Evolutionary conservation across 1,140 invertebrate genomes (phyloP).

Genomic region (Procambarus virginalis): DNA sequence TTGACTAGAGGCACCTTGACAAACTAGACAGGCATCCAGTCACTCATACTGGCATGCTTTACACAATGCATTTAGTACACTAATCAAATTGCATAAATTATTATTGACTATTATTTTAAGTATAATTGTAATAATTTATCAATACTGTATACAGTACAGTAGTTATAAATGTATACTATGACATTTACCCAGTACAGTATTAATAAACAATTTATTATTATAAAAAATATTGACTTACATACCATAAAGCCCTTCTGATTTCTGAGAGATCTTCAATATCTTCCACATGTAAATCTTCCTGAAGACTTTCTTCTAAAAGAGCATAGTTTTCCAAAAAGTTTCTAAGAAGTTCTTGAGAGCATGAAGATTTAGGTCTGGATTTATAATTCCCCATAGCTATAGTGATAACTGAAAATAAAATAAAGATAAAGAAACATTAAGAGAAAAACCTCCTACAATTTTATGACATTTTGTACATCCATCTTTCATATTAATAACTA

Average conservation of each 20-base stretch:
- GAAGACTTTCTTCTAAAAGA: constrained; percentile 22
- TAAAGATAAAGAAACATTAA: background rate
- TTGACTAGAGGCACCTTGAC: background rate
- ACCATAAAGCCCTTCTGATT: constrained; percentile 14
- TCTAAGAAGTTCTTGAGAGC: constrained; percentile 32
- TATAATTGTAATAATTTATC: no score
- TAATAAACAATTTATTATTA: background rate
- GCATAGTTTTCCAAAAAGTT: constrained; percentile 36
- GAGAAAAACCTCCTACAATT: background rate
- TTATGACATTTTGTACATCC: background rate
- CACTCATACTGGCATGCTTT: background rate
- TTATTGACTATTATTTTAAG: no score
- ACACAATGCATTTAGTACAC: background rate
- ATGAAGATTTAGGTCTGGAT: constrained; percentile 29
- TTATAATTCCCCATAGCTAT: constrained; percentile 37
- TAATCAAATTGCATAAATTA: no score
- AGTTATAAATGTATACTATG: no score
- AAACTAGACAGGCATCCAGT: background rate
- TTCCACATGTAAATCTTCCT: constrained; percentile 25
- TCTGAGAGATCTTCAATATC: constrained; percentile 21
- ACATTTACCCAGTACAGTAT: no score
- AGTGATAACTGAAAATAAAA: background rate
- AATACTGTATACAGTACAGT: no score
- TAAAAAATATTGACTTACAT: background rate
- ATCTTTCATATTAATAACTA: background rate